A percentile compares a stretch with the other conserved stretches of the same genome.
These are phyloP conservation scores for Actinemys pallida DNA, from an alignment of 2,113 vertebrate genomes.

Conservation along the genomic window DNA sequence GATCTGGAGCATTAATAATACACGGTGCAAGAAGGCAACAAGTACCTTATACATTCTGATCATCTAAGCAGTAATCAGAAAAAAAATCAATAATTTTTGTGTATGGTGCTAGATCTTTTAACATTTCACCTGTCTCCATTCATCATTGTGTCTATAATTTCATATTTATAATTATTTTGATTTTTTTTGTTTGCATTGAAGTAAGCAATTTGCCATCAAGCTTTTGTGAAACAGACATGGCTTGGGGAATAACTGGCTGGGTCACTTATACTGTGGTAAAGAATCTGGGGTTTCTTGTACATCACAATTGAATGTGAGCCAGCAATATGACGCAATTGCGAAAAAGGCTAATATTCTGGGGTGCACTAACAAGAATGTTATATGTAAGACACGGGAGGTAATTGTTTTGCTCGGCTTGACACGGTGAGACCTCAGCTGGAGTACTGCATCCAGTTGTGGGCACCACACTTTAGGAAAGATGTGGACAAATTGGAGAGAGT, in stretches of 20 bases:
- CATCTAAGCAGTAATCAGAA: constrained; percentile 78
- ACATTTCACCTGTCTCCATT: constrained; percentile 71
- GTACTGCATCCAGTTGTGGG: not conserved
- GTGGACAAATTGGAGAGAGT: not conserved
- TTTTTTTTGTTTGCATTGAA: constrained; percentile 54
- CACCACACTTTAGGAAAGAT: not conserved
- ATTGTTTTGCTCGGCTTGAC: not conserved
- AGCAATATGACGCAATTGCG: not conserved
- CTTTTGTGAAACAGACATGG: constrained; percentile 32
- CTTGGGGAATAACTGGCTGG: not conserved
- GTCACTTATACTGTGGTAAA: not conserved
- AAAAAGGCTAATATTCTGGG: not conserved
- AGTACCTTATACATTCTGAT: constrained; percentile 79
- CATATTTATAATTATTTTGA: constrained; percentile 62
- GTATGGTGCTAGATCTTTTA: constrained; percentile 73
- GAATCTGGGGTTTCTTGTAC: not conserved
- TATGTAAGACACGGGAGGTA: not conserved
- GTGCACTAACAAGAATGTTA: not conserved
- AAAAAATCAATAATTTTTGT: constrained; percentile 79
- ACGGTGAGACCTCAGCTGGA: not conserved
- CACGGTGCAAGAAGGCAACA: constrained; percentile 76
- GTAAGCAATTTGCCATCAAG: constrained; percentile 41
- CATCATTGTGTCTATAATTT: constrained; percentile 74
- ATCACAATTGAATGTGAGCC: not conserved
- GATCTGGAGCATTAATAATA: constrained; percentile 85